Conservation (phyloP, 2,888 invertebrate species). For the Bhutanitis thaidina region DNA sequence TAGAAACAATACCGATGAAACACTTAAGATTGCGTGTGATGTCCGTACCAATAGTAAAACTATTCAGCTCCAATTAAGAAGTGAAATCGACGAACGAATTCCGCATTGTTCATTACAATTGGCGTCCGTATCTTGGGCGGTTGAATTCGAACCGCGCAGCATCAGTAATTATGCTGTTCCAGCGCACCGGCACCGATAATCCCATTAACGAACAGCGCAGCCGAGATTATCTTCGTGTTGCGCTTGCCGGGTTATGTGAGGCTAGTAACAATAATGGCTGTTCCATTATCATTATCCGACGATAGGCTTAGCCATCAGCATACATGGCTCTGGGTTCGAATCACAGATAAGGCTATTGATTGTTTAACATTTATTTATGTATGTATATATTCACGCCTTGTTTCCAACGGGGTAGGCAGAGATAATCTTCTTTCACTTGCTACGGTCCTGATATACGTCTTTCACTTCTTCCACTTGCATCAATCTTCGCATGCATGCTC, state of each 20-base stretch:
- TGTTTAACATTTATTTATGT: no score
- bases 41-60: neutral
- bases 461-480: no score
- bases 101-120: slow-evolving; percentile 6
- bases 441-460: no score
- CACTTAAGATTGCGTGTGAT: slow-evolving; percentile 1
- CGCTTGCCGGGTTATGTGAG: neutral
- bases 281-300: no score
- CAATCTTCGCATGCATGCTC: no score
- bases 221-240: slow-evolving; percentile 2
- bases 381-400: no score
- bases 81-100: slow-evolving; percentile 2
- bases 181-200: neutral
- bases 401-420: no score
- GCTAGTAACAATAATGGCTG: neutral
- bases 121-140: slow-evolving; percentile 1
- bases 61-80: slow-evolving; percentile 11
- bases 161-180: slow-evolving; percentile 3
- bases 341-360: no score
- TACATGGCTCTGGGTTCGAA: no score
- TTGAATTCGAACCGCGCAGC: neutral
- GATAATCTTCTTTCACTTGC: no score
- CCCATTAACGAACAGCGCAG: slow-evolving; percentile 3
- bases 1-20: no score
- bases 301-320: no score